Base-by-base conservation (phyloP, 2,113 vertebrate species). In the Nothocercus nigrocapillus region DNA sequence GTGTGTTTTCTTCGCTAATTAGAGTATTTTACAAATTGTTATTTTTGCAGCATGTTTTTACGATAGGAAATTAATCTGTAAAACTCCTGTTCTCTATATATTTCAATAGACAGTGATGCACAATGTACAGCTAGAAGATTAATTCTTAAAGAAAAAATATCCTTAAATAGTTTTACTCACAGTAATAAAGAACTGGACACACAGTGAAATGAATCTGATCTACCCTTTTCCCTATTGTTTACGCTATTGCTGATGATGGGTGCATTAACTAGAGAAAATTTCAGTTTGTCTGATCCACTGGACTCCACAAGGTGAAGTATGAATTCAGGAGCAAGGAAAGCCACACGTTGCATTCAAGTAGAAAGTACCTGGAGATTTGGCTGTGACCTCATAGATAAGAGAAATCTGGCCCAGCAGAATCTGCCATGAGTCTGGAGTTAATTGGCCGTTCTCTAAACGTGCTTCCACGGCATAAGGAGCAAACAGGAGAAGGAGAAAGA, bases 121-220 rank as follows among this genome's bases (percentile, higher is more conserved):
- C 91, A 85, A 91, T 84, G 93, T 94, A 95, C 83, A 94, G 85
- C 80, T 80, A 88, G 75, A 67, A 89, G 85, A 90, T 78, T 88
- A 89, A 75, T 79, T 85, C 89, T 3, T 73, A 68, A 91, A 95
- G 47, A 49, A 72, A 40, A 95, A 72, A 61, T 88, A 94, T 85
- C 81, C 92, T 94, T 61, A 78, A 90, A 68, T 73, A 93, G 62
- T 63, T 96, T 94, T 95, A 92, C 84, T 97, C 83, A 75, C 62
- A 82, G 66, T 77, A 98, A 97, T 95, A 96, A 96, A 97, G 85
- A 93, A 44, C 75, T 94, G 76, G 79, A 61, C 96, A 67, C 68
- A 53, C 62, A 93, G 76, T 28, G 36, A 81, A 82, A 27, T 63
- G 8, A 36, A 53, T 77, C 42, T 87, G 58, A n/a, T 92, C 51